These are phyloP conservation scores for Orthonyx spaldingii DNA, from an alignment of 2,113 vertebrate species.

Conservation along the genomic window DNA sequence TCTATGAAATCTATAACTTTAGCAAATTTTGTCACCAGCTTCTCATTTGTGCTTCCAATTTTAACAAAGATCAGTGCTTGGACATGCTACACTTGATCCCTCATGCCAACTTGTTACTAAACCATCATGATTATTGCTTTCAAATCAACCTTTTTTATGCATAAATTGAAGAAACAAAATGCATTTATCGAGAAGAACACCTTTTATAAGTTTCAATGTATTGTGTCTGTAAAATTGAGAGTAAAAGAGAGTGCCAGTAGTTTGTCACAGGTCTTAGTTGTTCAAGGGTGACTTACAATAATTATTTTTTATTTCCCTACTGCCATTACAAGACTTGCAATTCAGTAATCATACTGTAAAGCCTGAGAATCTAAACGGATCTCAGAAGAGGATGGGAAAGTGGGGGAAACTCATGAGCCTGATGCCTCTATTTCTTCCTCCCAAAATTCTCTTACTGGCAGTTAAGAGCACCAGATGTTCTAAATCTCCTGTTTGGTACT, in stretches of 20 bases:
- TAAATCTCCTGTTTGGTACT: not conserved
- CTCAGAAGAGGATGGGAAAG: not conserved
- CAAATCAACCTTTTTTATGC: not conserved
- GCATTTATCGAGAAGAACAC: not conserved
- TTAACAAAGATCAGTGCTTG: not conserved
- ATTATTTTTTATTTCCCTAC: not conserved
- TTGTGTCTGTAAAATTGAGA: not conserved
- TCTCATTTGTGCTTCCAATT: not conserved
- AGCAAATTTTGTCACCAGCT: not conserved
- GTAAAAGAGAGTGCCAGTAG: not conserved
- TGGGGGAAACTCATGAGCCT: not conserved
- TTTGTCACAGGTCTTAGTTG: not conserved
- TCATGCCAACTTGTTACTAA: not conserved
- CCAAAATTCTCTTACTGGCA: not conserved
- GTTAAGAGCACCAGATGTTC: not conserved
- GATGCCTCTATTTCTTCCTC: not conserved
- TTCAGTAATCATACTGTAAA: not conserved
- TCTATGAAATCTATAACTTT: not conserved
- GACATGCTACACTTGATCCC: not conserved
- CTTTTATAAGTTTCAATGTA: not conserved
- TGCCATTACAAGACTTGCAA: not conserved
- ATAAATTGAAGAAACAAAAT: not conserved
- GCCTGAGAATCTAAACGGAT: not conserved
- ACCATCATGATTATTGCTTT: not conserved
- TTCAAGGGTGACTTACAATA: not conserved